These are phyloP conservation scores for Corvus cornix DNA, from an alignment of 2,113 vertebrate genomes.

Conservation along the genomic window DNA sequence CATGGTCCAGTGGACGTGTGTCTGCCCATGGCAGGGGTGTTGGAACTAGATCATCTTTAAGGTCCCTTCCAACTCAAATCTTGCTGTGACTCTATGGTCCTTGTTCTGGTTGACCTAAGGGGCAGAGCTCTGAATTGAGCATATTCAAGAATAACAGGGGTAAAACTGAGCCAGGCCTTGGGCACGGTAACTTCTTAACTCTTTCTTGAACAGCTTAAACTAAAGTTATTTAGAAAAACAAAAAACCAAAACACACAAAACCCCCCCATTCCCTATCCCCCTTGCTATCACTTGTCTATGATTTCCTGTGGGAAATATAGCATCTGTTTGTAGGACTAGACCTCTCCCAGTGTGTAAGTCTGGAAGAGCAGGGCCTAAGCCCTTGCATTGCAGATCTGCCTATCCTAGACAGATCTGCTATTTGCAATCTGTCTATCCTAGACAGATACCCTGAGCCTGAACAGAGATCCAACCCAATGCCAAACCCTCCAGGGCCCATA, in stretches of 20 bases:
- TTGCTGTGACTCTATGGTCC: no score
- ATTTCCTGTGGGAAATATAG: not conserved
- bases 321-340: not conserved
- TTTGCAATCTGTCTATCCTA: not conserved
- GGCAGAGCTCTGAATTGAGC: not conserved
- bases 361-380: not conserved
- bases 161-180: not conserved
- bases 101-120: not conserved
- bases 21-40: not conserved
- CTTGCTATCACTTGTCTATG: not conserved
- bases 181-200: not conserved
- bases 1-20: not conserved
- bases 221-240: not conserved
- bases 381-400: not conserved
- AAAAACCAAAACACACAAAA: no score
- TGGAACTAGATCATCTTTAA: not conserved
- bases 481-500: not conserved
- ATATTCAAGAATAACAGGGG: not conserved
- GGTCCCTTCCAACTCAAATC: not conserved
- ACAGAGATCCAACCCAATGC: not conserved
- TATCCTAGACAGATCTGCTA: not conserved
- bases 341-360: not conserved
- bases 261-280: rapidly evolving
- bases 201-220: not conserved
- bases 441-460: not conserved